Percentiles rank a stretch among this genome's conserved stretches.
Evolutionary conservation across 1,140 invertebrate species (phyloP).

Genomic region (Pinna nobilis): DNA sequence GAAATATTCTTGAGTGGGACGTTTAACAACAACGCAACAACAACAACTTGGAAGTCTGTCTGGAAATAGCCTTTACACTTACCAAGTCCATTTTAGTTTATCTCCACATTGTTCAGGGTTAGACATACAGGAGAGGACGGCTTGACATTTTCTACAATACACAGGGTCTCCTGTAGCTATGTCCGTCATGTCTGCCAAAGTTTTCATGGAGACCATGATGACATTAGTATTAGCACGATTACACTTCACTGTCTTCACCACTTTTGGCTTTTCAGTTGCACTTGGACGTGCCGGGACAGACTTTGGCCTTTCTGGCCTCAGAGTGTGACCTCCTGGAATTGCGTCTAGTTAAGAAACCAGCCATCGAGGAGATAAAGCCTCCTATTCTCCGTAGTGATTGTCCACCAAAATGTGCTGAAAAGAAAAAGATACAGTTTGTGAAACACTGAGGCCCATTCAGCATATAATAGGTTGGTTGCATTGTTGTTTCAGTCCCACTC

Average conservation of each 20-base stretch:
- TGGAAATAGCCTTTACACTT: no score
- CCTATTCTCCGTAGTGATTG: background rate
- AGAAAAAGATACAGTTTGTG: no score
- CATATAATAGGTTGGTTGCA: no score
- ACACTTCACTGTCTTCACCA: slow-evolving; percentile 14
- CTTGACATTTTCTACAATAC: slow-evolving; percentile 55
- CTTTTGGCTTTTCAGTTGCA: background rate
- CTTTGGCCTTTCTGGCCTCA: slow-evolving; percentile 5
- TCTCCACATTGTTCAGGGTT: slow-evolving; percentile 40
- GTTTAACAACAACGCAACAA: no score
- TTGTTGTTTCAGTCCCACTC: no score
- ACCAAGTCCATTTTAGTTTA: slow-evolving; percentile 57
- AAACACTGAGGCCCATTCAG: no score
- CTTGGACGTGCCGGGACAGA: background rate
- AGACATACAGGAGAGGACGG: slow-evolving; percentile 58
- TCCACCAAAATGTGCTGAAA: no score
- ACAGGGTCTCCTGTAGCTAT: slow-evolving; percentile 64
- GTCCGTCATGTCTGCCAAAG: slow-evolving; percentile 53
- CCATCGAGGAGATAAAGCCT: slow-evolving; percentile 8
- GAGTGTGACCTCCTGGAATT: background rate
- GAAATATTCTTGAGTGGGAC: background rate
- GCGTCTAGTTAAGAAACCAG: background rate
- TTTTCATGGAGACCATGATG: slow-evolving; percentile 57
- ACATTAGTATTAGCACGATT: slow-evolving; percentile 56
- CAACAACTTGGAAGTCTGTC: no score